Conservation (phyloP, 2,797 vertebrate species). For the Todus mexicanus region DNA sequence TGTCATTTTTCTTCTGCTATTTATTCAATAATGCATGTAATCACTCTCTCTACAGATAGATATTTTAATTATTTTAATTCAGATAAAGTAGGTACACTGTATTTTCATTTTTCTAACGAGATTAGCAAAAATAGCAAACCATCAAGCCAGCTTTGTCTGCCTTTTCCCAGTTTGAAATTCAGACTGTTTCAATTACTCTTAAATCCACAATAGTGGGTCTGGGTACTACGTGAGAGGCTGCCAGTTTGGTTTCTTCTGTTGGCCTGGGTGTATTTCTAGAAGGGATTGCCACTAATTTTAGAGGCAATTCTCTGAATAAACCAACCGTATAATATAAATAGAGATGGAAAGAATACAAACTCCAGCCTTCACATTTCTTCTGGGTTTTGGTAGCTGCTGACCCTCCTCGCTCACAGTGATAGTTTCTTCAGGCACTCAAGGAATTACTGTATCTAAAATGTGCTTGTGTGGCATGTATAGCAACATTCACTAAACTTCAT, state of each 20-base stretch:
- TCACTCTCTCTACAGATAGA: neutral
- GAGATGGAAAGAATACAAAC: neutral
- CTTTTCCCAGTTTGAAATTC: neutral
- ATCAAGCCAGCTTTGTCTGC: neutral
- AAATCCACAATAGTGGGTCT: neutral
- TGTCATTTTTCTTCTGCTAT: neutral
- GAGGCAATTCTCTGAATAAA: conserved; percentile 6
- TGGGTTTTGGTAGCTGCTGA: neutral
- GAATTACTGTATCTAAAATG: neutral
- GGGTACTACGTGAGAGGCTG: neutral
- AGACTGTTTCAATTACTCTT: neutral
- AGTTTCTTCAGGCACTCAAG: neutral
- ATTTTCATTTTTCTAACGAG: neutral
- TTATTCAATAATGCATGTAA: neutral
- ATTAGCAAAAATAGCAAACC: neutral
- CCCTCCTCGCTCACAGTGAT: neutral
- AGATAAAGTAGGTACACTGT: neutral
- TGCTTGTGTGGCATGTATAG: neutral
- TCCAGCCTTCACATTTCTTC: neutral
- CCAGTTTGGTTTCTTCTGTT: neutral
- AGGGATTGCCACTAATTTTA: neutral
- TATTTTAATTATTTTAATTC: neutral
- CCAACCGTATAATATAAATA: conserved; percentile 24
- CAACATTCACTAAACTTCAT: neutral
- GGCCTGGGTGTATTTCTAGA: neutral